Conservation (phyloP, 1,140 invertebrate species). For the Dufourea novaeangliae region DNA sequence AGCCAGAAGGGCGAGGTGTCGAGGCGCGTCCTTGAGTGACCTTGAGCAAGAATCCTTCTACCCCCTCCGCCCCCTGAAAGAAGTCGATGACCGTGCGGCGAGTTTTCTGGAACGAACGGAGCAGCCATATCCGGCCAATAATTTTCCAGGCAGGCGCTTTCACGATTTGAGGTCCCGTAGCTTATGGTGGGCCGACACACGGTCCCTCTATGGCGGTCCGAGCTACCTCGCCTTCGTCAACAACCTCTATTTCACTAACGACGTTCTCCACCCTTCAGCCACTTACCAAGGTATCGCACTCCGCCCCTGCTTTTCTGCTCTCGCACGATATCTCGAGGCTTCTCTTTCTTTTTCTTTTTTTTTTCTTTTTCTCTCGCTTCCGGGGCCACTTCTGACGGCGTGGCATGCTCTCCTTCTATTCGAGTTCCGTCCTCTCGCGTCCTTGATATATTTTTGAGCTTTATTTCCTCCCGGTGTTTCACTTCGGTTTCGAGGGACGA, state of each 20-base stretch:
- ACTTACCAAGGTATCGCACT: slow-evolving; percentile 77
- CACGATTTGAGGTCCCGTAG: slow-evolving; percentile 76
- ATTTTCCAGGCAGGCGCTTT: slow-evolving; percentile 76
- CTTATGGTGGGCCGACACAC: slow-evolving; percentile 75
- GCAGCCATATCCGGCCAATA: slow-evolving; percentile 55
- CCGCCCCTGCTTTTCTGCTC: slow-evolving; percentile 42
- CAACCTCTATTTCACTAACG: slow-evolving; percentile 79
- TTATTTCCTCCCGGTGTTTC: neutral
- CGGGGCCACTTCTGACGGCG: no score
- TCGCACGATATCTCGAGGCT: slow-evolving; percentile 38
- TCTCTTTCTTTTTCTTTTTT: slow-evolving; percentile 4
- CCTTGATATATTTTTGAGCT: no score
- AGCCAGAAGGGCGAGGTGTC: neutral
- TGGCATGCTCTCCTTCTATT: no score
- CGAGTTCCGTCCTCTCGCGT: no score
- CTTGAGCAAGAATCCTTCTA: neutral
- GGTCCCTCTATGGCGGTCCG: slow-evolving; percentile 72
- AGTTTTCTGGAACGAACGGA: slow-evolving; percentile 39
- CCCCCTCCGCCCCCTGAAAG: slow-evolving; percentile 16
- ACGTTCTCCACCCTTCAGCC: slow-evolving; percentile 75
- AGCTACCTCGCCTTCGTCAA: slow-evolving; percentile 77
- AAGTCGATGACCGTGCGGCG: slow-evolving; percentile 11
- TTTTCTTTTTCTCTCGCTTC: neutral
- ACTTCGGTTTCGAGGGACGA: neutral
- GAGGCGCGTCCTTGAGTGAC: neutral